phyloP scores from a whole-genome alignment of 2,797 vertebrate genomes.

The Buphagus erythrorhynchus region DNA sequence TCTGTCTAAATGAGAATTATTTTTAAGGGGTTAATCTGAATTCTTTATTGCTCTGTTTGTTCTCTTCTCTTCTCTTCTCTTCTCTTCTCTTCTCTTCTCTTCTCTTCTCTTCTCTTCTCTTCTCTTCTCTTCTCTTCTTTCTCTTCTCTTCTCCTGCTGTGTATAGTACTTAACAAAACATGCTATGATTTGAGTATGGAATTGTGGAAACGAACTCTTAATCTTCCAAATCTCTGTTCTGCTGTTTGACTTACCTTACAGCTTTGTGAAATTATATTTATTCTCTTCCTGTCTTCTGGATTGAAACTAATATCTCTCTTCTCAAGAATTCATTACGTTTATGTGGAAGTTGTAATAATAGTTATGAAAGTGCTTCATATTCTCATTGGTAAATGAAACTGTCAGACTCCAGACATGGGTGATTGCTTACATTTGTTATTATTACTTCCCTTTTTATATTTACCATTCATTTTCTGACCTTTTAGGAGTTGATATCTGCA shows the following conservation, averaged over 20 bases:
- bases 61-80: neutral
- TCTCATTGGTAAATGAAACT: neutral
- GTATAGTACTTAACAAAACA: neutral
- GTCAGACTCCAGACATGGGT: neutral
- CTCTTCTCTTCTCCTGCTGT: neutral
- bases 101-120: neutral
- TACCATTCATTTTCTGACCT: neutral
- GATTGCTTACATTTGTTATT: neutral
- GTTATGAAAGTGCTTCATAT: neutral
- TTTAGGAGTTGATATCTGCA: neutral
- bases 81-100: neutral
- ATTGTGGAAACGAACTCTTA: neutral
- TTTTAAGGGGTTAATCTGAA: neutral
- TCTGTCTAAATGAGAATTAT: neutral
- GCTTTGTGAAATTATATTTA: neutral
- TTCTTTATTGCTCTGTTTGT: accelerated
- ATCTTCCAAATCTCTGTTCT: neutral
- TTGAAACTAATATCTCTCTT: neutral
- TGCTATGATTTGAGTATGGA: neutral
- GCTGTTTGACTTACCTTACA: neutral
- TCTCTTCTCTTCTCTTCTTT: neutral
- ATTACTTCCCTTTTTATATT: neutral
- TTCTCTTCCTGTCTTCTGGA: neutral
- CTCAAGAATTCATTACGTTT: neutral
- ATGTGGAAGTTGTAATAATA: neutral